These are phyloP conservation scores for Gymnopithys bicolor DNA, from an alignment of 2,797 vertebrate genomes.

Conservation along the genomic window DNA sequence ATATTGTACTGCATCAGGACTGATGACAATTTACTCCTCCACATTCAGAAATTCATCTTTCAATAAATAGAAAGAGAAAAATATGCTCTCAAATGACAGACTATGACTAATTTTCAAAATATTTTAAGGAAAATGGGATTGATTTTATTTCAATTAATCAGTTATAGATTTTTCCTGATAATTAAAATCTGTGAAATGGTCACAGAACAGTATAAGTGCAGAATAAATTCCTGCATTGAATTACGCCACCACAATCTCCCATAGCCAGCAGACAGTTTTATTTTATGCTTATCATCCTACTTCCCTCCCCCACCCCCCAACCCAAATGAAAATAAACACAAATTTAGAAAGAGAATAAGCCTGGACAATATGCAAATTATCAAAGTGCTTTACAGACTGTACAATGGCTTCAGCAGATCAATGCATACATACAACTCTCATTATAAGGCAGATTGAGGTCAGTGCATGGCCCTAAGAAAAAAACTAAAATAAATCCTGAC, in stretches of 20 bases:
- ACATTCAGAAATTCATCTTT: not conserved
- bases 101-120: not conserved
- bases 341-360: not conserved
- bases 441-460: conserved; percentile 46
- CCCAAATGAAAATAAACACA: not conserved
- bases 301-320: fast-evolving
- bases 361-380: not conserved
- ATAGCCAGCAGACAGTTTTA: not conserved
- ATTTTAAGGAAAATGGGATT: not conserved
- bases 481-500: conserved; percentile 38
- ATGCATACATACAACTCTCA: not conserved
- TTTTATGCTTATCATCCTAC: not conserved
- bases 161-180: not conserved
- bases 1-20: not conserved
- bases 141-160: not conserved
- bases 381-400: not conserved
- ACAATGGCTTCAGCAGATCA: not conserved
- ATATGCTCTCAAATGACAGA: not conserved
- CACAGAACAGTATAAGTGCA: not conserved
- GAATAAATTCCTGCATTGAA: not conserved
- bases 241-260: not conserved
- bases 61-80: not conserved
- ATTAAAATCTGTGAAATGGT: not conserved
- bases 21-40: not conserved
- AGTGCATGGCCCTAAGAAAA: conserved; percentile 45